Base-by-base conservation (phyloP, 2,113 vertebrate species). In the Pomatostomus ruficeps region DNA sequence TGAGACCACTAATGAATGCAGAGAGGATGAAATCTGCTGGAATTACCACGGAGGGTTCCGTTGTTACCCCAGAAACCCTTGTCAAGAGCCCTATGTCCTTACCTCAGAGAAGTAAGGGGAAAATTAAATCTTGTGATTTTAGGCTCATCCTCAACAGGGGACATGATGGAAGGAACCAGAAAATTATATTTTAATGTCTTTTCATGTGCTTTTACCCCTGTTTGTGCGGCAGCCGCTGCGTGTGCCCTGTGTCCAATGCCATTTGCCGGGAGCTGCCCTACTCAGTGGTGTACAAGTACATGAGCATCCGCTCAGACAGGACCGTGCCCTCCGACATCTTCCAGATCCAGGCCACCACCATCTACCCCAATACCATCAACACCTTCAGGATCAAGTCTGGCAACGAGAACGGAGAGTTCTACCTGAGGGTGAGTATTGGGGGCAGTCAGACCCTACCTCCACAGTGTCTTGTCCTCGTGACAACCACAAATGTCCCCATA, bases 331-430 rank as follows among this genome's bases (percentile, higher is more conserved):
- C 99, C 0, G 99, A 99, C 86, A 98, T 99, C 97, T 99, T 99
- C 97, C 99, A 99, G 97, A 99, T 99, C 96, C 99, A 99, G 96
- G 99, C 99, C 85, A 99, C 99, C 87, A 99, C 98, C 75, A 98
- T 99, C 95, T 99, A 99, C 72, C 96, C 99, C 89, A 99, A 99
- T 97, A 99, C 99, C 85, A 99, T 99, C 92, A 99, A 99, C 96
- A 99, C 98, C 75, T 99, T 99, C 97, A 98, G 98, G 98, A 99
- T 99, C 97, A 99, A 99, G 96, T 97, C 99, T 77, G 99, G 99
- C 91, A 99, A 99, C 4, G 99, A 99, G 83, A 99, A 98, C 7
- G 98, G 98, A 91, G 99, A 99, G 22, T 99, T 99, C 94, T 99
- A 99, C 95, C 98, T 99, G 95, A 97, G 99, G 97, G 99, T 99